Conservation (phyloP, 2,888 invertebrate species). For the Serripes groenlandicus region DNA sequence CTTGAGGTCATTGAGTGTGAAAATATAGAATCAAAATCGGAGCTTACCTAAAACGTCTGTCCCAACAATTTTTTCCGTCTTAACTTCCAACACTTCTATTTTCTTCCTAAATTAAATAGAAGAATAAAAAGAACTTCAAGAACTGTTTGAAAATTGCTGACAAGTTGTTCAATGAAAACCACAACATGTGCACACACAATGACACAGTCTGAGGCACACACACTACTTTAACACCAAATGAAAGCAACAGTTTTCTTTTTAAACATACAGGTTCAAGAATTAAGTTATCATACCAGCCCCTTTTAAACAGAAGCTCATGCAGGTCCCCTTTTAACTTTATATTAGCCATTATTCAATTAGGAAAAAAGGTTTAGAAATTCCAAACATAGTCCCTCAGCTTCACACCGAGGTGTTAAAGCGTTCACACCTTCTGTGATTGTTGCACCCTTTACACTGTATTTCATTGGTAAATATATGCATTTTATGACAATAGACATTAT, state of each 20-base stretch:
- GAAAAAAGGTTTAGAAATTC: conserved; percentile 17
- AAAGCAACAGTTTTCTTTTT: conserved; percentile 14
- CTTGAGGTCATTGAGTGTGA: too few species aligned
- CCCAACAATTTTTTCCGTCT: too few species aligned
- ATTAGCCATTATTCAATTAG: conserved; percentile 17
- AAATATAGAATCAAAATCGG: too few species aligned
- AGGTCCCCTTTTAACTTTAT: conserved; percentile 19
- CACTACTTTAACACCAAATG: not conserved
- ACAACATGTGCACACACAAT: conserved; percentile 4
- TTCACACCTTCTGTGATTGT: conserved; percentile 14
- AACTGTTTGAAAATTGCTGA: too few species aligned
- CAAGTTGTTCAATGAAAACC: conserved; percentile 4
- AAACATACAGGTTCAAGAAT: not conserved
- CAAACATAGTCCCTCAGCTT: conserved; percentile 31
- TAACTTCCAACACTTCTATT: too few species aligned
- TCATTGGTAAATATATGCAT: too few species aligned
- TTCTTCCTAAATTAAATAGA: too few species aligned
- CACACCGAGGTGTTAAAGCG: conserved; percentile 35
- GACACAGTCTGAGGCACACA: not conserved
- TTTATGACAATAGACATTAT: too few species aligned
- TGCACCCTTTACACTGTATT: too few species aligned
- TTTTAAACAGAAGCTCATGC: conserved; percentile 1
- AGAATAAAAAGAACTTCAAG: too few species aligned
- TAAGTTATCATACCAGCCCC: conserved; percentile 10
- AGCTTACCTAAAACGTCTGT: too few species aligned